Percentiles rank a stretch among this genome's conserved stretches.
Evolutionary conservation across 2,797 vertebrate species (phyloP).

Genomic region (Pterois miles): DNA sequence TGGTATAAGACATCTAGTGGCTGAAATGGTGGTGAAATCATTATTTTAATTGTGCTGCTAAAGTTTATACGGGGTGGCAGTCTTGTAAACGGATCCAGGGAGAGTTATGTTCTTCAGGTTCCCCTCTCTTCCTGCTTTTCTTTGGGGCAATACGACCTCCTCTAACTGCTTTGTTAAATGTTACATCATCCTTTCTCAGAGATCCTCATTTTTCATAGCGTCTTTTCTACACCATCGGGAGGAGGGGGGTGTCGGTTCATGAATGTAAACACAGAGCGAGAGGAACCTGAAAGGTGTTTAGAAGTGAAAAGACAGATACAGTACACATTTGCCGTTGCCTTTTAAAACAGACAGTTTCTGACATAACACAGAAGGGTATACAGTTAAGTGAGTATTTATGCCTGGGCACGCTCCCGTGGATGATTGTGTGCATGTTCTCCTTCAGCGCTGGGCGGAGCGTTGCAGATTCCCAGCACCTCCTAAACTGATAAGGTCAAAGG

Average conservation of each 20-base stretch:
- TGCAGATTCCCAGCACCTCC: constrained; percentile 36
- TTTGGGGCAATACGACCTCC: constrained; percentile 70
- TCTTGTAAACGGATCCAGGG: constrained; percentile 76
- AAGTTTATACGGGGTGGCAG: constrained; percentile 78
- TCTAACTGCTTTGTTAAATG: constrained; percentile 60
- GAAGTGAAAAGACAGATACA: constrained; percentile 62
- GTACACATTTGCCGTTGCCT: constrained; percentile 45
- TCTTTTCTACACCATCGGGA: not conserved
- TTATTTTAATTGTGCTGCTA: too few species aligned
- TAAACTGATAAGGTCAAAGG: constrained; percentile 48
- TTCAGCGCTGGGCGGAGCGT: not conserved
- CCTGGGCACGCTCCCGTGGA: not conserved
- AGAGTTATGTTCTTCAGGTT: constrained; percentile 72
- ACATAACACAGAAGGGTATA: constrained; percentile 47
- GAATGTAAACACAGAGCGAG: constrained; percentile 42
- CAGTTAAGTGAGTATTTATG: constrained; percentile 18
- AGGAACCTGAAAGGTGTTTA: constrained; percentile 70
- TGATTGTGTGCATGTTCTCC: not conserved
- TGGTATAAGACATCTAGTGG: too few species aligned
- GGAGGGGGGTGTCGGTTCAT: constrained; percentile 3
- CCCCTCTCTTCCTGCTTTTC: constrained; percentile 74
- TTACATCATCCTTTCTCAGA: constrained; percentile 68
- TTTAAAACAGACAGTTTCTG: constrained; percentile 32
- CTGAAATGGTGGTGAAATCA: too few species aligned
- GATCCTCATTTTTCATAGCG: constrained; percentile 66